Evolutionary conservation across 2,113 vertebrate species (phyloP), one percentile per base, ranked within the genome.

Genomic region (Chionis minor): DNA sequence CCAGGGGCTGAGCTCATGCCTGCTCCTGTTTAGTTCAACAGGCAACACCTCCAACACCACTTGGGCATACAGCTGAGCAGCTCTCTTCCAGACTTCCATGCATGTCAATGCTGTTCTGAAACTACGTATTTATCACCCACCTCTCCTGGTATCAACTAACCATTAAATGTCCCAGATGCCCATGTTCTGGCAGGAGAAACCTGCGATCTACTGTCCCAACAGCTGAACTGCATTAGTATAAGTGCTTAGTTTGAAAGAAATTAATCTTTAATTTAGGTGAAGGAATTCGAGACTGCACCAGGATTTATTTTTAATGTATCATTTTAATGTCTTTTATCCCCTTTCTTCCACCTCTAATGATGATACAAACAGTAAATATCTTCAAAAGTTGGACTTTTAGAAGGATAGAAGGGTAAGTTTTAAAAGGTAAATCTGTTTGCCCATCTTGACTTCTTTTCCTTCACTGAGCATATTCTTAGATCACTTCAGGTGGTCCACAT

Each of bases 141-240:
- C 40, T 47, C 65, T 85, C 22, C 58, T 77, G 27, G 13, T 72
- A 56, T 28, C 56, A 86, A 7, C 44, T 44, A 88, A 55, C 40
- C 7, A 32, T 66, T 40, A 87, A 81, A 81, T 51, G 35, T 27
- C 12, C 15, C 55, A 83, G 19, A 77, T 70, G 40, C 8, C 27
- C 45, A 52, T 0, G 0, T 32, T 5, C 45, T 66, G 27, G 22
- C n/a, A 72, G 8, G 5, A 8, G 14, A 42, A 91, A 51, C 22
- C 21, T 44, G 28, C 52, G 9, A 30, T 69, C 77, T 79, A 30
- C 42, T 72, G 47, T 32, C 32, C 26, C 12, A 61, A 47, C 3
- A 61, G 5, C 42, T 71, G 51, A 45, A 75, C 27, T 1, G 2
- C 9, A 33, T 59, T 66, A 86, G n/a, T 59, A n/a, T 14, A 24